phyloP scores from a whole-genome alignment of 2,113 vertebrate species.

The Toxotes jaculatrix region DNA sequence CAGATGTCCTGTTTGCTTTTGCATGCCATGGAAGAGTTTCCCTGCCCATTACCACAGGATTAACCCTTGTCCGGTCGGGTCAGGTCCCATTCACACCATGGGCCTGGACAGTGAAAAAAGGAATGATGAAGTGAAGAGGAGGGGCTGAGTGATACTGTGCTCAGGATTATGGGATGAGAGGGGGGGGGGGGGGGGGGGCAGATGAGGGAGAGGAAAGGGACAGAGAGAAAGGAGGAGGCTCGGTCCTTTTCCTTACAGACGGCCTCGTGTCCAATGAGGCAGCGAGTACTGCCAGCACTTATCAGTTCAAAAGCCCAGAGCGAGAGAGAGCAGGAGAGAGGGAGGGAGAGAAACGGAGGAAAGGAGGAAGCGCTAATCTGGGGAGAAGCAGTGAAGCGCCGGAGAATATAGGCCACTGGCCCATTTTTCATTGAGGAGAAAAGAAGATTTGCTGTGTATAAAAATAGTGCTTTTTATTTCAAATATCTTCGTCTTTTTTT shows the following conservation, averaged over 20 bases:
- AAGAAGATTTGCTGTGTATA: conserved; percentile 71
- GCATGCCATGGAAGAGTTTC: conserved; percentile 6
- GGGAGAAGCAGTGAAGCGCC: conserved; percentile 61
- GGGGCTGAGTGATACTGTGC: neutral
- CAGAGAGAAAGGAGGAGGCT: conserved; percentile 12
- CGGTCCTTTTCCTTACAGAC: conserved; percentile 45
- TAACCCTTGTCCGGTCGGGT: conserved; percentile 23
- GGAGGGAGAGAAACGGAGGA: conserved; percentile 30
- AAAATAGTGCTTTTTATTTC: conserved; percentile 70
- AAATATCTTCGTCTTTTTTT: conserved; percentile 25
- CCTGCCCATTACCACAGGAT: conserved; percentile 27
- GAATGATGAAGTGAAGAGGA: neutral
- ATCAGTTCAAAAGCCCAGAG: conserved; percentile 76
- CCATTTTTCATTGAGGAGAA: conserved; percentile 75
- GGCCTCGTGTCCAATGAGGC: conserved; percentile 67
- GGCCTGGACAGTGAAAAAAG: conserved; percentile 18
- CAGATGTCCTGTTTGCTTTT: conserved; percentile 20
- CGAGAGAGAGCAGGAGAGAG: conserved; percentile 44
- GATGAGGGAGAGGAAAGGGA: neutral
- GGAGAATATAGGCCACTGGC: conserved; percentile 81
- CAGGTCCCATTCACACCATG: neutral
- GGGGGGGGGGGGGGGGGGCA: neutral
- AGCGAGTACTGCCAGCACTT: conserved; percentile 67
- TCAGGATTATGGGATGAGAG: conserved; percentile 44
- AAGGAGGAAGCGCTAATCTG: conserved; percentile 72